Base-by-base conservation (phyloP, 2,113 vertebrate species). In the Patagioenas fasciata region DNA sequence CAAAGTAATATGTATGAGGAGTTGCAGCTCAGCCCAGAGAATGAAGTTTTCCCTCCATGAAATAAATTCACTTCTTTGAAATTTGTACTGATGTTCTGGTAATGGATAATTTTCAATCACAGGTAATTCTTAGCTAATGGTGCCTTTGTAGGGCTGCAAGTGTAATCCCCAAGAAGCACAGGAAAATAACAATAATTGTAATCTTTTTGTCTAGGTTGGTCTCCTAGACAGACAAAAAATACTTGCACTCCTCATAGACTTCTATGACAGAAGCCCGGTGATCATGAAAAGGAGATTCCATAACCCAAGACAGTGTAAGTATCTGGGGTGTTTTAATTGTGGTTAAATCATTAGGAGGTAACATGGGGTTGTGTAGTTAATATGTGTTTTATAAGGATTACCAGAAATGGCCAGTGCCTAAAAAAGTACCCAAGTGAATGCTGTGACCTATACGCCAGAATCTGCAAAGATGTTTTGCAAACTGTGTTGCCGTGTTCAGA, bases 291-390 rank as follows among this genome's bases (percentile, higher is more conserved):
- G 18, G 67, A 47, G 96, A 87, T 92, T 98, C 31, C 85, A 95
- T 57, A 97, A 98, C 86, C 98, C 98, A 19, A 97, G 96, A 51
- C 95, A 97, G 44, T 98, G 98, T 98, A 96, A 98, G 98, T 95
- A 74, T 50, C 2, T 5, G 23, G 51, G 40, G n/a, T 65, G 19
- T 91, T 82, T 61, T 29, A 29, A 9, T 1, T 61, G 25, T 58
- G 73, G n/a, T 79, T 82, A 34, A 85, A 85, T 20, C 56, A 38
- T 0, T 38, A n/a, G 12, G 51, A 81, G 11, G 31, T 50, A 62
- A 53, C 36, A 28, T 6, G 16, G 69, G 29, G 31, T 15, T 75
- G 14, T 42, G 12, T 11, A 21, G 12, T 53, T 78, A 54, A 73
- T 44, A 11, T 32, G 3, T 13, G 1, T 50, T 58, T 85, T 57